phyloP scores from a whole-genome alignment of 2,113 vertebrate species.

The Onychostoma macrolepis region DNA sequence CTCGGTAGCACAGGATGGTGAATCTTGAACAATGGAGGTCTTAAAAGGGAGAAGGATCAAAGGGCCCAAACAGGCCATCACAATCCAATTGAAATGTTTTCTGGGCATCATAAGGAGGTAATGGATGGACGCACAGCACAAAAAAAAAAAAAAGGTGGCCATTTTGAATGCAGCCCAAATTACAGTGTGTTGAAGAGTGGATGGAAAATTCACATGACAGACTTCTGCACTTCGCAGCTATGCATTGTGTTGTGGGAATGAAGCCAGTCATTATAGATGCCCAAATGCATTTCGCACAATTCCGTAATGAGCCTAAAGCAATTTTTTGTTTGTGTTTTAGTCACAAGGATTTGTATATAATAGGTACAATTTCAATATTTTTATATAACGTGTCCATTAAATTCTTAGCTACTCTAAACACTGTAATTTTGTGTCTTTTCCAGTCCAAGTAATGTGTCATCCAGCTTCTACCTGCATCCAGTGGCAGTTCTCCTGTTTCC shows the following conservation, averaged over 20 bases:
- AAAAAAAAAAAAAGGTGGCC: conserved; percentile 57
- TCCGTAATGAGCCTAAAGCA: conserved; percentile 2
- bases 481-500: not conserved
- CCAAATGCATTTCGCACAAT: conserved; percentile 19
- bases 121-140: conserved; percentile 66
- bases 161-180: conserved; percentile 72
- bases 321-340: conserved; percentile 17
- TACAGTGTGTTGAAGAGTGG: conserved; percentile 69
- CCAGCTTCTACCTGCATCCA: conserved; percentile 7
- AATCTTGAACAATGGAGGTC: conserved; percentile 79
- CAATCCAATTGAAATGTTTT: conserved; percentile 84
- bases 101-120: conserved; percentile 79
- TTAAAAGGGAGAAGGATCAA: conserved; percentile 79
- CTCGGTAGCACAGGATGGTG: conserved; percentile 68
- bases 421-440: not conserved
- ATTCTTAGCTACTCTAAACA: not conserved
- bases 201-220: conserved; percentile 61
- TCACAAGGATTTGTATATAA: not conserved
- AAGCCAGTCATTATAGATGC: conserved; percentile 35
- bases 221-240: conserved; percentile 34
- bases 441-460: conserved; percentile 20
- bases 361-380: not conserved
- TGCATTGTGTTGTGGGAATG: conserved; percentile 10
- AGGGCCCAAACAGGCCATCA: conserved; percentile 79
- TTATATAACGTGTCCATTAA: not conserved